These are phyloP conservation scores for Lysiphlebus fabarum DNA, from an alignment of 1,140 invertebrate species.

Conservation along the genomic window DNA sequence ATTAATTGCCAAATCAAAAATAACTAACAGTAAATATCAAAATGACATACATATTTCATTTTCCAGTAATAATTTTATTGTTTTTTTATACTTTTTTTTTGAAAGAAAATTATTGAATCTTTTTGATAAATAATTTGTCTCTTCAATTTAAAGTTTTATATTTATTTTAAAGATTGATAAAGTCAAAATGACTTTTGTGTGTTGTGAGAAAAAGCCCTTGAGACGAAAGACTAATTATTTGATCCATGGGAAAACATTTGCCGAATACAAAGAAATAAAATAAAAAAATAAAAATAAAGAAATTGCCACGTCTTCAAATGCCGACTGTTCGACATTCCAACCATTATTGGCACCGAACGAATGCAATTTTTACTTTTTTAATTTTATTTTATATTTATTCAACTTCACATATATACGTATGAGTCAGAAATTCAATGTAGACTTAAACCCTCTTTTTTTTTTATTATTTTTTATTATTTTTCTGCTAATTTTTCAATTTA, in stretches of 20 bases:
- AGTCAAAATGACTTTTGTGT: no score
- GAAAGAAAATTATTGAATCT: no score
- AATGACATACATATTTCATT: no score
- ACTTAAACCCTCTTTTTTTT: slow-evolving; percentile 27
- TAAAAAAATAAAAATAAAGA: slow-evolving; percentile 8
- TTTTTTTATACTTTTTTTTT: no score
- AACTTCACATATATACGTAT: neutral
- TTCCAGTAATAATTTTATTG: no score
- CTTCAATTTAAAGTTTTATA: slow-evolving; percentile 18
- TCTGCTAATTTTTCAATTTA: slow-evolving; percentile 49
- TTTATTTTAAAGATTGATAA: neutral
- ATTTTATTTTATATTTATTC: neutral
- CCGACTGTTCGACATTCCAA: slow-evolving; percentile 40
- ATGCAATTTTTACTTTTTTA: slow-evolving; percentile 22
- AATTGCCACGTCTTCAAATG: slow-evolving; percentile 20
- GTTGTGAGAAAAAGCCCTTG: no score
- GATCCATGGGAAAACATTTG: slow-evolving; percentile 25
- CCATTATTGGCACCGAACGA: slow-evolving; percentile 39
- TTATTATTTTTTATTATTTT: slow-evolving; percentile 25
- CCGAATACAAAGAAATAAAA: slow-evolving; percentile 29
- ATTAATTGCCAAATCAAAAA: no score
- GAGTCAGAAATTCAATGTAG: slow-evolving; percentile 26
- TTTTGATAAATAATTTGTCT: no score
- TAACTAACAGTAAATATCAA: no score
- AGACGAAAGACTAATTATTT: no score